Percentiles rank a stretch among this genome's conserved stretches.
These are phyloP conservation scores for Remorina albescens DNA, from an alignment of 2,797 vertebrate species.

Conservation along the genomic window DNA sequence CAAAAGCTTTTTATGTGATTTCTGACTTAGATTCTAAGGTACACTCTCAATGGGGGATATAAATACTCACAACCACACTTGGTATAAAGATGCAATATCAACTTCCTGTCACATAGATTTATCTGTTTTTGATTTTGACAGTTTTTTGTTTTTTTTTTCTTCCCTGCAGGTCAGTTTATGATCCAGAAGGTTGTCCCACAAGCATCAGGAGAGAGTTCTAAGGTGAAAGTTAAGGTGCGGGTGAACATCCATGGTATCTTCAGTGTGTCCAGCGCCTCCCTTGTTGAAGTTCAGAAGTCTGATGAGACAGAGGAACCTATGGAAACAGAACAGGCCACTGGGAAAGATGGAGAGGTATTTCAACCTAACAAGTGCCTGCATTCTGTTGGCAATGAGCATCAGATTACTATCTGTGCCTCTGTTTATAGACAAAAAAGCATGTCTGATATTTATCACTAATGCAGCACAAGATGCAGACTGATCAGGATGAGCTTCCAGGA, in stretches of 20 bases:
- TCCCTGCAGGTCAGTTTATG: conserved; percentile 89
- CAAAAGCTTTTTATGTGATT: background rate
- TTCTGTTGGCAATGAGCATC: background rate
- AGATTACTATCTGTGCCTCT: background rate
- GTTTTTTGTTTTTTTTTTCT: background rate
- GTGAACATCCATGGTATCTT: conserved; percentile 97
- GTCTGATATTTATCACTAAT: background rate
- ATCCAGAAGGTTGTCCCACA: conserved; percentile 97
- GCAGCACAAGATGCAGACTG: conserved; percentile 95
- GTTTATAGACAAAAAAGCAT: background rate
- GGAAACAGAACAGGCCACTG: conserved; percentile 90
- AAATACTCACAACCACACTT: background rate
- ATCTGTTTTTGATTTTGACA: too few relatives aligned
- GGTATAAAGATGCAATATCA: too few relatives aligned
- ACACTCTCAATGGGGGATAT: background rate
- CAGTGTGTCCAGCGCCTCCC: conserved; percentile 95
- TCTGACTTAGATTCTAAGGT: background rate
- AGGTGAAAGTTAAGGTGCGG: conserved; percentile 97
- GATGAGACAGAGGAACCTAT: conserved; percentile 95
- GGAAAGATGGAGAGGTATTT: conserved; percentile 95
- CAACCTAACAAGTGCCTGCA: fast-evolving
- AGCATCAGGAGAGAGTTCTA: conserved; percentile 94
- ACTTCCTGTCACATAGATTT: background rate
- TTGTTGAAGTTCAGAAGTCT: conserved; percentile 94
- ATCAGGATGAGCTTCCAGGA: conserved; percentile 91